phyloP scores from a whole-genome alignment of 2,113 vertebrate genomes.

The Pterophyllum scalare region DNA sequence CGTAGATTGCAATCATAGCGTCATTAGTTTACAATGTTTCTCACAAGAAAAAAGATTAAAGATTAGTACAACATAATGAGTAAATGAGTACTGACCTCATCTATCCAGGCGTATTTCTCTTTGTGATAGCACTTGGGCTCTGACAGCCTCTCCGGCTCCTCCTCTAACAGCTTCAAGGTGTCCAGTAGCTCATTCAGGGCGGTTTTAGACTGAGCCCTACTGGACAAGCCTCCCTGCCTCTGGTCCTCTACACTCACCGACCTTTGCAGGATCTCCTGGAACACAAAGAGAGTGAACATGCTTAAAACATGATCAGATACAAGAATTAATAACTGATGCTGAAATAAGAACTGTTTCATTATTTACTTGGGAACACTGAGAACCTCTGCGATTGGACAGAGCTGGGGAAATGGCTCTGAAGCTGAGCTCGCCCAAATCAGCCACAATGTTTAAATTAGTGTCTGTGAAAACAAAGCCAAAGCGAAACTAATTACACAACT shows the following conservation, averaged over 20 bases:
- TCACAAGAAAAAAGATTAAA: rapidly evolving
- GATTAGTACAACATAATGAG: rapidly evolving
- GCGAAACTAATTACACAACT: background rate
- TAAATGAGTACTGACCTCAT: slow-evolving; percentile 77
- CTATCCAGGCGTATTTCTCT: slow-evolving; percentile 87
- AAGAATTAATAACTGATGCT: rapidly evolving
- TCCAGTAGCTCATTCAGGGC: slow-evolving; percentile 90
- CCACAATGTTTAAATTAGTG: slow-evolving; percentile 51
- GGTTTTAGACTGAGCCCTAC: slow-evolving; percentile 82
- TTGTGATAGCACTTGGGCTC: slow-evolving; percentile 76
- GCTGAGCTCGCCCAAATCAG: slow-evolving; percentile 65
- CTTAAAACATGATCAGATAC: background rate
- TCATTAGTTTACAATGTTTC: background rate
- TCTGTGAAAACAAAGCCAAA: slow-evolving; percentile 70
- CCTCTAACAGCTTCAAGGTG: slow-evolving; percentile 89
- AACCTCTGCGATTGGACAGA: slow-evolving; percentile 54
- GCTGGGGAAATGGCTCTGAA: slow-evolving; percentile 70
- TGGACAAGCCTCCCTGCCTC: slow-evolving; percentile 55
- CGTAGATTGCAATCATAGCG: rapidly evolving
- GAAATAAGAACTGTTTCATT: background rate
- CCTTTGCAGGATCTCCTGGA: slow-evolving; percentile 79
- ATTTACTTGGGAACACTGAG: slow-evolving; percentile 78
- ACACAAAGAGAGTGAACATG: rapidly evolving
- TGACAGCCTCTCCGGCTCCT: slow-evolving; percentile 85
- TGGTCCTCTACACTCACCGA: slow-evolving; percentile 72